A percentile compares a stretch with the other conserved stretches of the same genome.
phyloP scores from a whole-genome alignment of 1,140 invertebrate species.

The Pemphigus obesinymphae region DNA sequence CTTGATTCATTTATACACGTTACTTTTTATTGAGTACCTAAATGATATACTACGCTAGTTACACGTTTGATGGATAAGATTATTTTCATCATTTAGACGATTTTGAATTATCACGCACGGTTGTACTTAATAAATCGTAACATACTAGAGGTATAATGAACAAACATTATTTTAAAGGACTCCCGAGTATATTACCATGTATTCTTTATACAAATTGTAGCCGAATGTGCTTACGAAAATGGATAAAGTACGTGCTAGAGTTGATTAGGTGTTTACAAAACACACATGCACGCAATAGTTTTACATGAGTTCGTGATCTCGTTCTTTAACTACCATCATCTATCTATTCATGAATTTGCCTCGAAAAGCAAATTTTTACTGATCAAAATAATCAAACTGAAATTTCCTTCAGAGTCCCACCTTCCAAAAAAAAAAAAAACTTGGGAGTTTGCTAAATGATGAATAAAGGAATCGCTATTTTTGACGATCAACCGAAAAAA shows the following conservation, averaged over 20 bases:
- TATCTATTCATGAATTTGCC: background rate
- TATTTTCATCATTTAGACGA: background rate
- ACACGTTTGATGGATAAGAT: background rate
- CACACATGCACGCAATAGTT: constrained; percentile 1
- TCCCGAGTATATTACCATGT: constrained; percentile 1
- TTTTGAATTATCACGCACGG: constrained; percentile 6
- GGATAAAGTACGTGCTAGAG: background rate
- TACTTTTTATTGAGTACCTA: background rate
- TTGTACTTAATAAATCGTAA: constrained; percentile 10
- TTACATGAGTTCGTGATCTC: background rate
- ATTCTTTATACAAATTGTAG: background rate
- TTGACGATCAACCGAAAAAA: background rate
- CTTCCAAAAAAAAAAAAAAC: too few species aligned
- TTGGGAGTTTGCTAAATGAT: background rate
- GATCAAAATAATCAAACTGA: too few species aligned
- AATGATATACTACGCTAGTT: background rate
- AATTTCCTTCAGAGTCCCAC: too few species aligned
- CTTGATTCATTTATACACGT: background rate
- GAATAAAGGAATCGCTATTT: background rate
- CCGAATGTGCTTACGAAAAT: background rate
- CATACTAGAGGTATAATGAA: background rate
- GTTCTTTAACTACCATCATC: background rate
- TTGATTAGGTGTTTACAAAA: constrained; percentile 2
- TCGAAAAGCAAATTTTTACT: too few species aligned
- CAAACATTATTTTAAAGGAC: constrained; percentile 24